Base-by-base conservation (phyloP, 2,113 vertebrate genomes). In the Xyrauchen texanus region DNA sequence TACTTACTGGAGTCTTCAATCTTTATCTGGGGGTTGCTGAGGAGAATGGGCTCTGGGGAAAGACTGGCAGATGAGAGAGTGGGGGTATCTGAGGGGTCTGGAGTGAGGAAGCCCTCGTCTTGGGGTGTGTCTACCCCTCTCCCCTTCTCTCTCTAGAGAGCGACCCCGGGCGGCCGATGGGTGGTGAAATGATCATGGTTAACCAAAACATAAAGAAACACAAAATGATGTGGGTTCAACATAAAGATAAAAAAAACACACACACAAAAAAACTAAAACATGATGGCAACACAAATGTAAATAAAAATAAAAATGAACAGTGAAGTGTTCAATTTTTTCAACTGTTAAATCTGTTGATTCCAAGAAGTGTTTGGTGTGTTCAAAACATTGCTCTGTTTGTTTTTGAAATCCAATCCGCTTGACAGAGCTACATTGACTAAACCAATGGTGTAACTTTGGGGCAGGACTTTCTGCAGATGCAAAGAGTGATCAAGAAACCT, bases 1-100 rank as follows among this genome's bases (percentile, higher is more conserved):
- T 96, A 96, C 95, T 97, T 95, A 96, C 95, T 89, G 86, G 21
- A 92, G 88, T 94, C 93, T 91, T 95, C 90, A 86, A 89, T 91
- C 87, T 92, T 90, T 88, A 79, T 92, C 86, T 87, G 92, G 67
- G 92, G 94, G 90, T 92, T 94, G 74, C 90, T 87, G 90, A 92
- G 92, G 62, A 78, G 84, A 88, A 88, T 82, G 0, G 92, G 89
- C 83, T 92, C 92, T 88, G 93, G 88, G 86, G 93, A 92, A 86
- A 90, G 83, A 85, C 92, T 90, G 91, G 88, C 93, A 76, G 92
- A 87, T 85, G 93, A 92, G 88, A 88, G 94, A 84, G 91, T 90
- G 90, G 92, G 91, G 90, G 90, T 88, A 0, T 90, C 85, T 78
- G 88, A 86, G 53, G 94, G 93, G 87, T 91, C 90, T 82, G 86